phyloP scores from a whole-genome alignment of 2,113 vertebrate genomes.

The Urocolius indicus region DNA sequence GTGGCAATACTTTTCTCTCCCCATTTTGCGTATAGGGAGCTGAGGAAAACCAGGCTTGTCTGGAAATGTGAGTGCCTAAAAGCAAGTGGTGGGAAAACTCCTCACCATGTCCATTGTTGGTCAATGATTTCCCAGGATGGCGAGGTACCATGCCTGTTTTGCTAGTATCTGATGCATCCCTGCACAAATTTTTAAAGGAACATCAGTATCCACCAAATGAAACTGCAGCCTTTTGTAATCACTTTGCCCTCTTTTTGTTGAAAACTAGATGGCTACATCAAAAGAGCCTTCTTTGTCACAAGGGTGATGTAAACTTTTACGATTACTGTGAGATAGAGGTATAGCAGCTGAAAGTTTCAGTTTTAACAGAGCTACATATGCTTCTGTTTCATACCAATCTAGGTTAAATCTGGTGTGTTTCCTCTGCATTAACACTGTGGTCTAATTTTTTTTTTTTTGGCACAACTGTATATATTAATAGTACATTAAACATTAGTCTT shows the following conservation, averaged over 20 bases:
- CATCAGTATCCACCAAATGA: rapidly evolving
- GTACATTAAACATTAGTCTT: not conserved
- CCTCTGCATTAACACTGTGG: not conserved
- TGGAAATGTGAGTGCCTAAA: not conserved
- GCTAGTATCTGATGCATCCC: not conserved
- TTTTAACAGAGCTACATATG: not conserved
- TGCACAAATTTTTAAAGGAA: not conserved
- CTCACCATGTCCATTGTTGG: not conserved
- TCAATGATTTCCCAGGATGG: not conserved
- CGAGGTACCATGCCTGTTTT: not conserved
- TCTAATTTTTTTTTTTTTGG: not conserved
- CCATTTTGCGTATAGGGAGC: not conserved
- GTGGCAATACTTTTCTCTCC: rapidly evolving
- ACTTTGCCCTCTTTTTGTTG: not conserved
- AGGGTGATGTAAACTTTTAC: not conserved
- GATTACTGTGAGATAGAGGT: not conserved
- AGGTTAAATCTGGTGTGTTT: not conserved
- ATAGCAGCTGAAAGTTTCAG: not conserved
- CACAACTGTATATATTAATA: not conserved
- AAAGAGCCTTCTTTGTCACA: not conserved
- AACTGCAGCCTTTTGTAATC: not conserved
- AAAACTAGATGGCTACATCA: not conserved
- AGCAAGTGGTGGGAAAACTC: not conserved
- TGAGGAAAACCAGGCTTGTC: not conserved
- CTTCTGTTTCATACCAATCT: not conserved